phyloP scores from a whole-genome alignment of 2,888 invertebrate species.

The Sclerodermus sp. region DNA sequence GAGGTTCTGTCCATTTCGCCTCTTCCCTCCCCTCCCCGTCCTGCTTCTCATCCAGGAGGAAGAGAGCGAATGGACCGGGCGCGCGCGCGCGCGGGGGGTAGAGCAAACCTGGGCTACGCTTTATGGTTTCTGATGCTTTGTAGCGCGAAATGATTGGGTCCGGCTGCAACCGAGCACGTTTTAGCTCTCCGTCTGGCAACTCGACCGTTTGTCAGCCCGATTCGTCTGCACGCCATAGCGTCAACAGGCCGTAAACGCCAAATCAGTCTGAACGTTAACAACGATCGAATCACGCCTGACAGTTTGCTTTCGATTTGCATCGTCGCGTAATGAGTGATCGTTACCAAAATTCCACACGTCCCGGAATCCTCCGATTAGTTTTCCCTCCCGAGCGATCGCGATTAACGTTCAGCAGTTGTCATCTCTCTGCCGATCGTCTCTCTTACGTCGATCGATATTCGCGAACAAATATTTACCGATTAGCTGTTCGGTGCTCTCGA shows the following conservation, averaged over 20 bases:
- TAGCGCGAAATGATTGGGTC: conserved; percentile 10
- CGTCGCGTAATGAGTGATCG: too few relatives aligned
- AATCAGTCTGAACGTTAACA: background rate
- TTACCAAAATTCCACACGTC: too few relatives aligned
- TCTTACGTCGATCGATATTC: too few relatives aligned
- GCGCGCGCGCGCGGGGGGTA: background rate
- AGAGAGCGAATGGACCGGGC: background rate
- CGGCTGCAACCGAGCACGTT: conserved; percentile 15
- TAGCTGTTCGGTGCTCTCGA: too few relatives aligned
- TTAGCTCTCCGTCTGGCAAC: conserved; percentile 2
- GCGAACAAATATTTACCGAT: too few relatives aligned
- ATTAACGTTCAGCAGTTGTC: too few relatives aligned
- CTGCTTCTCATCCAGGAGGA: conserved; percentile 9
- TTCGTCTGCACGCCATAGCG: too few relatives aligned
- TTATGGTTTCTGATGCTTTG: conserved; percentile 29
- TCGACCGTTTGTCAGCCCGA: background rate
- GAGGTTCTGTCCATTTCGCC: conserved; percentile 23
- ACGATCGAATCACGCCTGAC: background rate
- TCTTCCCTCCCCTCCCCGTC: too few relatives aligned
- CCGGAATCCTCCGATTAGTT: too few relatives aligned
- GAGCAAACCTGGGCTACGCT: conserved; percentile 8
- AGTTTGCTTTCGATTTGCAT: background rate
- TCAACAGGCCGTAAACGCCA: too few relatives aligned
- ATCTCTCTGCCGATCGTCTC: too few relatives aligned
- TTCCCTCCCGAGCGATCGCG: too few relatives aligned